Evolutionary conservation across 2,113 vertebrate species (phyloP), one percentile per base, ranked within the genome.

Genomic region (Notothenia rossii): DNA sequence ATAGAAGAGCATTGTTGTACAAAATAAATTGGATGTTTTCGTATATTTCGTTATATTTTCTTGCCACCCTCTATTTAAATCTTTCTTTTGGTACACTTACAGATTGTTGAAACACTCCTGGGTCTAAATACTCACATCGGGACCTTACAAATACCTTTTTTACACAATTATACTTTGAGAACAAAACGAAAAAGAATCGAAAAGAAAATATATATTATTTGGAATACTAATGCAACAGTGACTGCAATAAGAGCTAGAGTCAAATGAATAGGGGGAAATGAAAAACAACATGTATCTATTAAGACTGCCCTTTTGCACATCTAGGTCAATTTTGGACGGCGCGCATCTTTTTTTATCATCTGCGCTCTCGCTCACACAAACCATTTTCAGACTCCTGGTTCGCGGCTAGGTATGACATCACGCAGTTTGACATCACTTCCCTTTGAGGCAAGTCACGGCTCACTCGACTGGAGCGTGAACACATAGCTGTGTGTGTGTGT

Each of bases 361-460:
- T 89, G 91, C 33, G 70, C 74, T 75, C 67, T 64, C 18, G n/a
- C 75, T 83, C 76, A 88, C 55, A 82, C 77, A 75, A 50, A 83
- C 71, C 50, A 40, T 82, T 82, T 81, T 75, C 79, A 82, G 85
- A 69, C 77, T 79, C 50, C 55, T 83, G 74, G 81, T 90, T 83
- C 0, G 58, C 20, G 80, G 88, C 75, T 49, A 71, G 50, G 65
- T 90, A 83, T 89, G 91, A 93, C 82, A 88, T 88, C 91, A 90
- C 90, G 72, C 73, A 74, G 84, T 85, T 82, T 91, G 93, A 91
- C 93, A 93, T 93, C 88, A 91, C 84, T 89, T 85, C 82, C 87
- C 92, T 93, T 63, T 58, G 67, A 88, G 93, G 92, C 91, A 89
- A 91, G 83, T 89, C 88, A 81, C 72, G 15, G 77, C 86, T 89